Conservation (phyloP, 1,140 invertebrate species). For the Hyles vespertilio region DNA sequence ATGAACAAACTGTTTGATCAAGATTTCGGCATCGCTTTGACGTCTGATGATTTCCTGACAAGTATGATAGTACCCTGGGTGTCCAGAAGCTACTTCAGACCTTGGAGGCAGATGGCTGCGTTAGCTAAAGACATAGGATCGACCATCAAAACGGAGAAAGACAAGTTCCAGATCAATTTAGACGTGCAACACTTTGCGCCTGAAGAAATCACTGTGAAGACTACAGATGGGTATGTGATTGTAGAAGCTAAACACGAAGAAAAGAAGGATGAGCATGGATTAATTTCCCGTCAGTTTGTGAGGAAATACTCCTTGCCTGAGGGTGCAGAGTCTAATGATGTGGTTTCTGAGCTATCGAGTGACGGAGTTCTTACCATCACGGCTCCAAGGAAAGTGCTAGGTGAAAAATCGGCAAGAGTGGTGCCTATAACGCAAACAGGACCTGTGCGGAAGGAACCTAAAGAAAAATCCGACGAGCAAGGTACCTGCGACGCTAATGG, state of each 20-base stretch:
- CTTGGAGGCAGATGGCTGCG: conserved; percentile 80
- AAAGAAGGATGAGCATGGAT: conserved; percentile 78
- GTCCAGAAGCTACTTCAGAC: conserved; percentile 67
- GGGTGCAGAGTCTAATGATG: conserved; percentile 80
- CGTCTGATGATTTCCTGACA: conserved; percentile 52
- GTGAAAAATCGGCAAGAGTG: conserved; percentile 64
- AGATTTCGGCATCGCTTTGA: conserved; percentile 46
- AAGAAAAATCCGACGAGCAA: conserved; percentile 8
- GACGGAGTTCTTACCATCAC: conserved; percentile 83
- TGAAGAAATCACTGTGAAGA: conserved; percentile 86
- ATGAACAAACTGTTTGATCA: conserved; percentile 38
- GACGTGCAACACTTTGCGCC: conserved; percentile 75
- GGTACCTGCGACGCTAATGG: conserved; percentile 22
- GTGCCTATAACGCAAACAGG: conserved; percentile 61
- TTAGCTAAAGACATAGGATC: conserved; percentile 72
- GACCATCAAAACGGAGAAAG: conserved; percentile 68
- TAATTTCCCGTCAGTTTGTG: conserved; percentile 80
- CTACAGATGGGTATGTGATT: conserved; percentile 80
- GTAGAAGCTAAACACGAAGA: conserved; percentile 84
- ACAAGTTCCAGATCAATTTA: conserved; percentile 54
- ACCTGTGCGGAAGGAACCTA: conserved; percentile 44
- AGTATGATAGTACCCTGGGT: conserved; percentile 51
- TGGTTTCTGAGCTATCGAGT: conserved; percentile 82
- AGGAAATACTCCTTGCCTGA: conserved; percentile 81
- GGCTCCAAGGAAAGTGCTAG: conserved; percentile 77